Percentiles rank a stretch among this genome's conserved stretches.
These are phyloP conservation scores for Danaus chrysippus DNA, from an alignment of 2,888 invertebrate genomes.

Conservation along the genomic window DNA sequence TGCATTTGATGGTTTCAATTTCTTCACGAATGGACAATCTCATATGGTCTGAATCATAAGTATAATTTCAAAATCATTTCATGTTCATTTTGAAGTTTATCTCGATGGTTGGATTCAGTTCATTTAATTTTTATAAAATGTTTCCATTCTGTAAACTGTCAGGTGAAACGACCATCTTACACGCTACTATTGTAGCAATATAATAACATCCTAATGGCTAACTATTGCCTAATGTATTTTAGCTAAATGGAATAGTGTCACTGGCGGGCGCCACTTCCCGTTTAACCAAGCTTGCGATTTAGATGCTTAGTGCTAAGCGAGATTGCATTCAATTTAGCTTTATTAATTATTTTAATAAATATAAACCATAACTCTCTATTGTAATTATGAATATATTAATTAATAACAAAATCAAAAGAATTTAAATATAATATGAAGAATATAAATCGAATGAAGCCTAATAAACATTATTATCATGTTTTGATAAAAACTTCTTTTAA, in stretches of 20 bases:
- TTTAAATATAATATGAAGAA: too few species aligned
- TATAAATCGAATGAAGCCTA: too few species aligned
- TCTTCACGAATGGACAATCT: constrained; percentile 69
- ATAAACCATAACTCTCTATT: constrained; percentile 34
- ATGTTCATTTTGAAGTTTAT: constrained; percentile 78
- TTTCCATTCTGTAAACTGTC: constrained; percentile 64
- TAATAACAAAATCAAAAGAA: too few species aligned
- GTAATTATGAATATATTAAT: constrained; percentile 17
- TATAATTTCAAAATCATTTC: constrained; percentile 79
- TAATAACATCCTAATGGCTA: constrained; percentile 72
- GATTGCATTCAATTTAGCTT: constrained; percentile 60
- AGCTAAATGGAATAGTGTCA: constrained; percentile 65
- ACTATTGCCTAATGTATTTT: constrained; percentile 76
- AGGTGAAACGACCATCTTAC: constrained; percentile 62
- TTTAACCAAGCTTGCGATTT: constrained; percentile 60
- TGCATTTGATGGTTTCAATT: constrained; percentile 75
- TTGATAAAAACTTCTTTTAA: neutral
- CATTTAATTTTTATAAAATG: constrained; percentile 1
- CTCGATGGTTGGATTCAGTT: constrained; percentile 52
- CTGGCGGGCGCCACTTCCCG: constrained; percentile 41
- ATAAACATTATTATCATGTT: too few species aligned
- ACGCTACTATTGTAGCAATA: constrained; percentile 75
- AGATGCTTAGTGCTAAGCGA: constrained; percentile 54
- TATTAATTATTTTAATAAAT: constrained; percentile 44
- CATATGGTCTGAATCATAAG: constrained; percentile 74